Evolutionary conservation across 2,797 vertebrate species (phyloP), one percentile per base, ranked within the genome.

Genomic region (Rhodeus uyekii): DNA sequence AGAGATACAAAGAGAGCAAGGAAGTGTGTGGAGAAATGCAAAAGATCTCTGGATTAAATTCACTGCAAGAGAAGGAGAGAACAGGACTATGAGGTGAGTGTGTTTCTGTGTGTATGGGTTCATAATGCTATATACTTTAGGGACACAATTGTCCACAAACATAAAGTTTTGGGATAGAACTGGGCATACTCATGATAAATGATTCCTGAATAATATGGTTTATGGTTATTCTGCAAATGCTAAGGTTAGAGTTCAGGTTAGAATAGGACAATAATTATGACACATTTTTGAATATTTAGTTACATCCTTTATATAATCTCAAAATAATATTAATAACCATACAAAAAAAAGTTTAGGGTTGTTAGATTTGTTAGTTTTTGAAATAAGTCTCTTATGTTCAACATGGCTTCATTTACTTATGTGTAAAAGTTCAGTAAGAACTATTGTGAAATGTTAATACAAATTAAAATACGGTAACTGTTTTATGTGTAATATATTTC

Each of bases 41-140:
- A 68, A 50, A 38, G 18, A 73, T 74, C 46, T 44, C 34, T 34
- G 19, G 76, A 77, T 68, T 69, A 73, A 65, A 73, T 29, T 69
- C 18, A 46, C 8, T 24, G 10, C 61, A 24, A n/a, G 64, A 39
- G 36, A 67, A 55, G 22, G 74, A 76, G 61, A 58, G 61, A 73
- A 58, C 75, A 46, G 61, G 27, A 19, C 29, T 82, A 5, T 74
- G 77, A 86, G 86, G 86, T 87, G 72, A 80, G 86, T 67, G 60
- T 55, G 29, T 65, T 46, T 36, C 8, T 39, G 8, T 73, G 77
- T 82, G 75, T 36, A 14, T 71, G 55, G 22, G n/a, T 50, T 38
- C 4, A 3, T 9, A 50, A 38, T 64, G 24, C 24, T 61, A 10
- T 61, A 10, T 38, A 58, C 22, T 39, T 55, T 39, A n/a, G 14